Evolutionary conservation across 2,797 vertebrate species (phyloP).

Genomic region (Notolabrus celidotus): DNA sequence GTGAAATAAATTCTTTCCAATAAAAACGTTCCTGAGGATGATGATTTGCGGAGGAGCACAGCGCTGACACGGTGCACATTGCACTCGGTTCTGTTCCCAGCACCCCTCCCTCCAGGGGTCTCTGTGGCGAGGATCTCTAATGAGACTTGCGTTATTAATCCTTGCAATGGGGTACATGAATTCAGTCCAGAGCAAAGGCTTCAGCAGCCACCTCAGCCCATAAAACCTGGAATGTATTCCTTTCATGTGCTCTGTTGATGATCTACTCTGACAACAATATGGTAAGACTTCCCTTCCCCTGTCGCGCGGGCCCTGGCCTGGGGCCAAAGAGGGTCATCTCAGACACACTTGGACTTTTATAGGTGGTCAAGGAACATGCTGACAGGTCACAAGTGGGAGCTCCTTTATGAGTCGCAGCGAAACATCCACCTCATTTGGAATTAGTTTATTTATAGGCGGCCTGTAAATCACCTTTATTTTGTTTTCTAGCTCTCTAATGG

Average conservation of each 20-base stretch:
- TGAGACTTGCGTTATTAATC: constrained; percentile 85
- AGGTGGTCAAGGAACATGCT: constrained; percentile 82
- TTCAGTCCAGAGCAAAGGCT: constrained; percentile 81
- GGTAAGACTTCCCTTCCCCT: constrained; percentile 85
- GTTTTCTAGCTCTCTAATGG: constrained; percentile 72
- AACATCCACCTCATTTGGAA: constrained; percentile 83
- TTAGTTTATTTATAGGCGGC: constrained; percentile 83
- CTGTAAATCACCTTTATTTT: constrained; percentile 86
- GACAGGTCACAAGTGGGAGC: constrained; percentile 83
- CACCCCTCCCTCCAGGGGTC: constrained; percentile 80
- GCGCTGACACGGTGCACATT: constrained; percentile 63
- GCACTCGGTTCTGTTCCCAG: constrained; percentile 78
- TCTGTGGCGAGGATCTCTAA: constrained; percentile 82
- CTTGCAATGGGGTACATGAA: constrained; percentile 84
- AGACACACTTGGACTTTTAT: constrained; percentile 82
- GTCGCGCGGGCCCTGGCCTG: constrained; percentile 81
- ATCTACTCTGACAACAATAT: constrained; percentile 89
- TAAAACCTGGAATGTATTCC: constrained; percentile 85
- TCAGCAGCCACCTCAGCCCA: constrained; percentile 78
- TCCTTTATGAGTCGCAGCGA: constrained; percentile 81
- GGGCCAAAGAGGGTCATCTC: constrained; percentile 81
- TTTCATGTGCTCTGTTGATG: constrained; percentile 88
- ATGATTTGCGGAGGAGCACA: constrained; percentile 81
- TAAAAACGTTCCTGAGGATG: constrained; percentile 81
- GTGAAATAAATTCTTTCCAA: constrained; percentile 83